Conservation (phyloP, 2,888 invertebrate genomes). For the Agrotis segetum region DNA sequence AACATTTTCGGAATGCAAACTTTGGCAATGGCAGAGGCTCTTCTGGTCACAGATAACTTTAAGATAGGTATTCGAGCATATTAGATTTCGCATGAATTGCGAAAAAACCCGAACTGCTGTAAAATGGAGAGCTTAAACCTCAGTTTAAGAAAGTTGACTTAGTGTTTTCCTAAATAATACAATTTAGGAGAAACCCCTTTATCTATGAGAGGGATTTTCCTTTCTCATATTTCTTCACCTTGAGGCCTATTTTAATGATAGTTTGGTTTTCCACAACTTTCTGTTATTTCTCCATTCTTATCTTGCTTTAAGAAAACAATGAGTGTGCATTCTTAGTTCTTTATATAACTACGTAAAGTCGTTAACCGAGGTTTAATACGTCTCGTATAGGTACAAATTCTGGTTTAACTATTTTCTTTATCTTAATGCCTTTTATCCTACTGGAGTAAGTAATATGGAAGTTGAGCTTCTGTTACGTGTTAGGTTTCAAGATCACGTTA, state of each 20-base stretch:
- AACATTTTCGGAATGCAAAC: neutral
- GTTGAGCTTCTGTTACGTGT: slow-evolving; percentile 1
- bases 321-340: slow-evolving; percentile 37
- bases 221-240: neutral
- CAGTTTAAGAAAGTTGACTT: neutral
- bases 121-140: neutral
- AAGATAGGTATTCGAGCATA: neutral
- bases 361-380: slow-evolving; percentile 29
- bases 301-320: slow-evolving; percentile 32
- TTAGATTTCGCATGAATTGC: neutral
- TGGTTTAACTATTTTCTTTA: slow-evolving; percentile 18
- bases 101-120: neutral
- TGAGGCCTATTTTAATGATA: neutral
- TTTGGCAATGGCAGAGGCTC: neutral
- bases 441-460: neutral
- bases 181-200: neutral
- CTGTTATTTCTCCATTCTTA: slow-evolving; percentile 22
- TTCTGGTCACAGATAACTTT: neutral
- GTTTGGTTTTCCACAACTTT: neutral
- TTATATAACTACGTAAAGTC: slow-evolving; percentile 30
- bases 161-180: neutral
- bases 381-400: slow-evolving; percentile 1
- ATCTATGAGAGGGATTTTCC: neutral
- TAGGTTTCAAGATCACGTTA: slow-evolving; percentile 11
- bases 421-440: slow-evolving; percentile 20